phyloP scores from a whole-genome alignment of 2,113 vertebrate genomes.

The Microtus pennsylvanicus region DNA sequence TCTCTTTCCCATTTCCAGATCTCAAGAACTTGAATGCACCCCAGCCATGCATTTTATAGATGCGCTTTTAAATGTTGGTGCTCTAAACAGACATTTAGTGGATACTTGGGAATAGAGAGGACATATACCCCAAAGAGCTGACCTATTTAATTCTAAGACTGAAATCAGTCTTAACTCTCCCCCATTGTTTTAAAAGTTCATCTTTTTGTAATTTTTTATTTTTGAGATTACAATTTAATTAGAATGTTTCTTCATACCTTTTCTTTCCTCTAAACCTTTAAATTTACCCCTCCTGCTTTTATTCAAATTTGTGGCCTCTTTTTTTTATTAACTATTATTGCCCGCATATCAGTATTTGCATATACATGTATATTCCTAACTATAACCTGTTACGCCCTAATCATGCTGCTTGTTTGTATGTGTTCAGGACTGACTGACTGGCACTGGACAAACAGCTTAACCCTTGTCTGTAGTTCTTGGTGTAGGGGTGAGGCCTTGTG shows the following conservation, averaged over 20 bases:
- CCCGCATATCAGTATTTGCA: not conserved
- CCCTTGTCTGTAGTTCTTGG: not conserved
- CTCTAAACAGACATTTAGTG: constrained; percentile 6
- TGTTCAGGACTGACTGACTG: not conserved
- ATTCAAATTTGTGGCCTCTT: not conserved
- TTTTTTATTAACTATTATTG: not conserved
- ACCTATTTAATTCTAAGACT: not conserved
- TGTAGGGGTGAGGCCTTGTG: not conserved
- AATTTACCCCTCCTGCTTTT: not conserved
- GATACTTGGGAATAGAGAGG: not conserved
- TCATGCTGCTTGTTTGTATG: not conserved
- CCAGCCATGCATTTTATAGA: constrained; percentile 22
- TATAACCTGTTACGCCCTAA: not conserved
- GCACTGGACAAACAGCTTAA: not conserved
- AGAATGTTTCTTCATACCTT: not conserved
- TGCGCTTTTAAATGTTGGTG: constrained; percentile 12
- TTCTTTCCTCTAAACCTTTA: not conserved
- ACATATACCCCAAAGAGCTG: not conserved
- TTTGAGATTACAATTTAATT: not conserved
- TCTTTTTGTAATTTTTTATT: not conserved
- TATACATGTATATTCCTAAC: not conserved
- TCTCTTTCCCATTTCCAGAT: not conserved
- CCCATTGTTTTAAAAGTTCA: not conserved
- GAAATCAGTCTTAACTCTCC: not conserved
- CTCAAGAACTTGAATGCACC: constrained; percentile 14